These are phyloP conservation scores for Amazona vittata DNA, from an alignment of 2,113 vertebrate species.

Conservation along the genomic window DNA sequence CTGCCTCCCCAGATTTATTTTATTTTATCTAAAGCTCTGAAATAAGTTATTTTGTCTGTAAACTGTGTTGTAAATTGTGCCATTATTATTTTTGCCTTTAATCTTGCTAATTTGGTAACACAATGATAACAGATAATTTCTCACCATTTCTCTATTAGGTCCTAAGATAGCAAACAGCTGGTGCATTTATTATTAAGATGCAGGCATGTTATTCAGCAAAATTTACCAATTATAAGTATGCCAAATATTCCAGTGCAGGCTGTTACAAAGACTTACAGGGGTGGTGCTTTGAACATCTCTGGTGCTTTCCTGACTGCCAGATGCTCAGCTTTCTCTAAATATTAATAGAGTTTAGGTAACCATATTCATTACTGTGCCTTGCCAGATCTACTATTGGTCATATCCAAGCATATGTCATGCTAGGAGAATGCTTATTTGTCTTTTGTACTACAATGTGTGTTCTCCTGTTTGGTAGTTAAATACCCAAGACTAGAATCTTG, in stretches of 20 bases:
- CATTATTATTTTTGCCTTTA: background rate
- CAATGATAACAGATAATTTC: background rate
- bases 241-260: background rate
- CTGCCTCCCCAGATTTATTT: background rate
- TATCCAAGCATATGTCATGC: background rate
- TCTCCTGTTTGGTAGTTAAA: background rate
- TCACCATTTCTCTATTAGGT: background rate
- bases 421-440: background rate
- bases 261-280: background rate
- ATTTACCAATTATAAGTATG: background rate
- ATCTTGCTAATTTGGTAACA: background rate
- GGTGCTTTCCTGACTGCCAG: background rate
- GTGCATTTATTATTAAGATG: conserved; percentile 3
- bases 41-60: background rate
- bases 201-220: background rate
- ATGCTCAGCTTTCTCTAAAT: background rate
- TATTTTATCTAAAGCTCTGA: background rate
- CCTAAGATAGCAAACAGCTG: background rate
- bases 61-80: background rate
- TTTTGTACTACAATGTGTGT: background rate
- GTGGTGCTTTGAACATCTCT: background rate
- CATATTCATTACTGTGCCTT: background rate
- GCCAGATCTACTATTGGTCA: background rate
- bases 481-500: background rate
- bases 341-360: background rate